Evolutionary conservation across 2,113 vertebrate genomes (phyloP).

Genomic region (Pelobates fuscus): DNA sequence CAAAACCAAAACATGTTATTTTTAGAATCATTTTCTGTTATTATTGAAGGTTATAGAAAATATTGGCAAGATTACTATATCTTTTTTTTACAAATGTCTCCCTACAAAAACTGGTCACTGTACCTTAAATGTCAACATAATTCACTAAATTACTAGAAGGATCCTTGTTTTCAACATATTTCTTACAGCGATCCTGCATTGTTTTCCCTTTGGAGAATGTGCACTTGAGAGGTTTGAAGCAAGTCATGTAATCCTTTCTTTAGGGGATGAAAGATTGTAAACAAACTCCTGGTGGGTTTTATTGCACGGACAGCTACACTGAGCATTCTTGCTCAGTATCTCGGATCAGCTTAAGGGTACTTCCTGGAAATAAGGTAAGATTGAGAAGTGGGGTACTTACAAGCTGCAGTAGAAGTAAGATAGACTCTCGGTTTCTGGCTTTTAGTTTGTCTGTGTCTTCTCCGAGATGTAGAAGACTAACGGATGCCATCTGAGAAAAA

Average conservation of each 20-base stretch:
- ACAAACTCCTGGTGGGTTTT: slow-evolving; percentile 18
- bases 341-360: slow-evolving; percentile 1
- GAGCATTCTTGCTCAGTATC: slow-evolving; percentile 2
- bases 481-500: slow-evolving; percentile 81
- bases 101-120: no score
- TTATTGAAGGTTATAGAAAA: no score
- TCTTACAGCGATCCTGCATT: no score
- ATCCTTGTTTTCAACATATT: no score
- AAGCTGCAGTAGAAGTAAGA: slow-evolving; percentile 86
- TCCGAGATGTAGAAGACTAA: slow-evolving; percentile 83
- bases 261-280: slow-evolving; percentile 8
- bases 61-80: no score
- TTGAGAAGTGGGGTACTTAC: slow-evolving; percentile 59
- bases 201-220: slow-evolving; percentile 5
- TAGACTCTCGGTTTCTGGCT: slow-evolving; percentile 83
- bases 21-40: no score
- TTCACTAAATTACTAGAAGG: no score
- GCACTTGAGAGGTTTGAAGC: background rate
- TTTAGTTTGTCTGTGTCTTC: slow-evolving; percentile 79
- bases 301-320: slow-evolving; percentile 4
- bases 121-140: background rate
- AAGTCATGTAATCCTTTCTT: slow-evolving; percentile 12
- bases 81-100: no score
- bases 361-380: slow-evolving; percentile 2
- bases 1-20: no score